Evolutionary conservation across 1,140 invertebrate genomes (phyloP).

Genomic region (Ips nitidus): DNA sequence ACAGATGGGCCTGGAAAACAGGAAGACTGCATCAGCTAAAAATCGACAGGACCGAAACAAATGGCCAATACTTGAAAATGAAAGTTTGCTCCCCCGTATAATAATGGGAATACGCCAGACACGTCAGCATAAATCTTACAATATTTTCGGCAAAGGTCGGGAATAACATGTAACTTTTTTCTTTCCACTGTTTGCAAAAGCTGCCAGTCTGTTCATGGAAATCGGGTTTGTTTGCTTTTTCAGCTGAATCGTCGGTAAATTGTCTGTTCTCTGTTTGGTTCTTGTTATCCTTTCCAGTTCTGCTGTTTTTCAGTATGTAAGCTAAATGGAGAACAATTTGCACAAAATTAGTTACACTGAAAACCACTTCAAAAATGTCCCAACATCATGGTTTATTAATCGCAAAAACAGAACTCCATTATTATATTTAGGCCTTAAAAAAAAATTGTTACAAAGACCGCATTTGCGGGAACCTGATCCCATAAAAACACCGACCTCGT

Average conservation of each 20-base stretch:
- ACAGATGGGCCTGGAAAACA: too few species aligned
- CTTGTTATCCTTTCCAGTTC: conserved; percentile 5
- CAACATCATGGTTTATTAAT: too few species aligned
- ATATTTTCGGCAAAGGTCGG: neutral
- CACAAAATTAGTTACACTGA: too few species aligned
- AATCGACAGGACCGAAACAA: too few species aligned
- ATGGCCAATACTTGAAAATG: too few species aligned
- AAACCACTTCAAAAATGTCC: too few species aligned
- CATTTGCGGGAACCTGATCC: neutral
- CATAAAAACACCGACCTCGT: conserved; percentile 14
- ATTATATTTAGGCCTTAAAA: too few species aligned
- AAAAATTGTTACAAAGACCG: neutral
- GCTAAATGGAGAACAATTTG: too few species aligned
- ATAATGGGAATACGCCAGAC: conserved; percentile 7
- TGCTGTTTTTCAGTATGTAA: too few species aligned
- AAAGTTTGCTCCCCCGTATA: neutral
- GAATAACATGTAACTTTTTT: conserved; percentile 11
- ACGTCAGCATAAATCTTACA: conserved; percentile 24
- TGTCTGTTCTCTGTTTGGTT: conserved; percentile 13
- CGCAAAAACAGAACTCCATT: too few species aligned
- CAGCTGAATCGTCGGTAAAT: conserved; percentile 14
- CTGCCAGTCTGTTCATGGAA: conserved; percentile 16
- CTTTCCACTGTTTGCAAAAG: conserved; percentile 10
- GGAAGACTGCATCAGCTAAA: too few species aligned
- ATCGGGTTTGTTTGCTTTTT: conserved; percentile 1